Evolutionary conservation across 1,140 invertebrate genomes (phyloP).

Genomic region (Scaptomyza montana): DNA sequence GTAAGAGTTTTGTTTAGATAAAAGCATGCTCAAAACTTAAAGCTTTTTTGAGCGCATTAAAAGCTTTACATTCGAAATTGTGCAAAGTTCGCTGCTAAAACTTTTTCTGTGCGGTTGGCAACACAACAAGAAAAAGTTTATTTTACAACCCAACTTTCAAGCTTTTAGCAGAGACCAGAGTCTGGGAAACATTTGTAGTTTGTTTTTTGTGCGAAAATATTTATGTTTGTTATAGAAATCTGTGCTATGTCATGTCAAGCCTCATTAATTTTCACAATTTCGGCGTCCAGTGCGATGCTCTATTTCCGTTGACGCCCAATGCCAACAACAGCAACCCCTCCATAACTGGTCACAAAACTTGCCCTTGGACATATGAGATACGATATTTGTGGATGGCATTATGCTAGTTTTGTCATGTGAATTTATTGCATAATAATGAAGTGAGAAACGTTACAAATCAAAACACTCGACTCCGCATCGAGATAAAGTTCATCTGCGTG

Average conservation of each 20-base stretch:
- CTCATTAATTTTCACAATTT: constrained; percentile 66
- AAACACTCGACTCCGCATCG: constrained; percentile 80
- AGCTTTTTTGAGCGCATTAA: no score
- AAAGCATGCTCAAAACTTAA: no score
- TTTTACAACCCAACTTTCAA: constrained; percentile 19
- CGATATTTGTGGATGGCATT: constrained; percentile 63
- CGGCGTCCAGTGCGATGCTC: constrained; percentile 59
- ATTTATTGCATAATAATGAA: constrained; percentile 84
- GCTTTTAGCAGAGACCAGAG: background rate
- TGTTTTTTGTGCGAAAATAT: background rate
- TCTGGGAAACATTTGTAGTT: background rate
- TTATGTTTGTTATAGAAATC: constrained; percentile 25
- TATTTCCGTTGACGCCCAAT: constrained; percentile 47
- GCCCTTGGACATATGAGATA: constrained; percentile 33
- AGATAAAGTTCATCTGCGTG: constrained; percentile 62
- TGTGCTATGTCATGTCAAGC: constrained; percentile 57
- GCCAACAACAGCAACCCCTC: constrained; percentile 35
- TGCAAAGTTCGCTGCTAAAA: constrained; percentile 6
- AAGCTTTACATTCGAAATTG: background rate
- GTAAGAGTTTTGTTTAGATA: background rate
- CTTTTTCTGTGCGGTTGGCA: constrained; percentile 43
- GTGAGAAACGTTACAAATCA: constrained; percentile 84
- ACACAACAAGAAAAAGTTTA: constrained; percentile 15
- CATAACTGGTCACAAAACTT: constrained; percentile 7
- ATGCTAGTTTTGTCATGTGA: constrained; percentile 36